A percentile compares a stretch with the other conserved stretches of the same genome.
Evolutionary conservation across 1,140 invertebrate genomes (phyloP).

Genomic region (Scaptomyza pallida): DNA sequence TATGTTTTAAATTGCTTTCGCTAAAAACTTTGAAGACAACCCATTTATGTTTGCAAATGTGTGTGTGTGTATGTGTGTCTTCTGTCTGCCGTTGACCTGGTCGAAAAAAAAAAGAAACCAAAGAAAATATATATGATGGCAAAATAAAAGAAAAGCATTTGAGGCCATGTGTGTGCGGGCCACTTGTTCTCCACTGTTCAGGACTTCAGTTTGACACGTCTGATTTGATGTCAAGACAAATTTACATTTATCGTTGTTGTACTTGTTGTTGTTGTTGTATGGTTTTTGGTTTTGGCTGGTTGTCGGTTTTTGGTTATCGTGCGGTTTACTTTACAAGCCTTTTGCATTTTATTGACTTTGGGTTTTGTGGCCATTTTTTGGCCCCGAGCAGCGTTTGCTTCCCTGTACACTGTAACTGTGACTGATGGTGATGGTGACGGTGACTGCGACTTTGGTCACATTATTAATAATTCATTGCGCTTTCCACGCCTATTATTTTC

Average conservation of each 20-base stretch:
- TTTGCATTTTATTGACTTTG: conserved; percentile 47
- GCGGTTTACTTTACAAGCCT: conserved; percentile 31
- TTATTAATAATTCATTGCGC: conserved; percentile 77
- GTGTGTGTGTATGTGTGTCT: not conserved
- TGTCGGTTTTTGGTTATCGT: conserved; percentile 6
- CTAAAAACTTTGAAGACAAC: conserved; percentile 35
- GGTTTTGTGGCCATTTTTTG: conserved; percentile 3
- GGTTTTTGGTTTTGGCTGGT: conserved; percentile 5
- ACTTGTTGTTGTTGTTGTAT: conserved; percentile 2
- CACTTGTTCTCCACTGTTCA: conserved; percentile 24
- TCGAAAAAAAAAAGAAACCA: conserved; percentile 12
- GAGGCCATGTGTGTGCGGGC: not conserved
- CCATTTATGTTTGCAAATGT: conserved; percentile 14
- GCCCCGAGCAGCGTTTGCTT: conserved; percentile 10
- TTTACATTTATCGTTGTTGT: conserved; percentile 46
- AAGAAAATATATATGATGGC: not conserved
- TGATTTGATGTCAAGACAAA: conserved; percentile 64
- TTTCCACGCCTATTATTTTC: conserved; percentile 76
- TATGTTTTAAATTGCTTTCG: conserved; percentile 31
- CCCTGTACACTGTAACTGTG: not conserved
- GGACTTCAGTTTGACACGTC: conserved; percentile 51
- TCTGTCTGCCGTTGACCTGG: conserved; percentile 38
- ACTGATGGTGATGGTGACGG: too few relatives aligned
- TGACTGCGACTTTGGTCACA: conserved; percentile 16
- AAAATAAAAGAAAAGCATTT: conserved; percentile 6